Percentiles rank a stretch among this genome's conserved stretches.
These are phyloP conservation scores for Platorchestia sp. DNA, from an alignment of 1,140 invertebrate genomes.

Conservation along the genomic window DNA sequence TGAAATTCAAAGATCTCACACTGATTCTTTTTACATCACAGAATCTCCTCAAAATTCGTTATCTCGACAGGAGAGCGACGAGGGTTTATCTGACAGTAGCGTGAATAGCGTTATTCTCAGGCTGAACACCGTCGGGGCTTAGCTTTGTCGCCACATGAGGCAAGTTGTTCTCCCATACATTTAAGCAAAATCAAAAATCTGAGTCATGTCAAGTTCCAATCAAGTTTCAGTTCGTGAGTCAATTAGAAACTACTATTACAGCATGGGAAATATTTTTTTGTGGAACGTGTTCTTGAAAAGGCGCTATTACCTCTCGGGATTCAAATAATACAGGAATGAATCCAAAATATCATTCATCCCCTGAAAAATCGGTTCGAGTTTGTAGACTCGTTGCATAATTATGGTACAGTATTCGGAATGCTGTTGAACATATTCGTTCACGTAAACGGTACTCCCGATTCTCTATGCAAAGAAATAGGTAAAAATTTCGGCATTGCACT, in stretches of 20 bases:
- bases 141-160: not conserved
- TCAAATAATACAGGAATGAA: not conserved
- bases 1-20: conserved; percentile 20
- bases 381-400: not conserved
- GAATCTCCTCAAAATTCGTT: not conserved
- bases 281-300: not conserved
- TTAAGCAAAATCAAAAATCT: not conserved
- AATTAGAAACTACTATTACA: not conserved
- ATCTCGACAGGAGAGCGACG: conserved; percentile 10
- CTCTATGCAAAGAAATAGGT: not conserved
- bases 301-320: not conserved
- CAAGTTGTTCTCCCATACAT: not conserved
- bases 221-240: not conserved
- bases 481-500: not conserved
- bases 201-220: not conserved
- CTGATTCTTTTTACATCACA: conserved; percentile 13
- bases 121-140: conserved; percentile 1
- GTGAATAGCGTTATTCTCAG: conserved; percentile 14
- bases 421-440: not conserved
- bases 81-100: conserved; percentile 7
- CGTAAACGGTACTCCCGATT: not conserved
- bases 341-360: not conserved
- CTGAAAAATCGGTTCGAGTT: not conserved
- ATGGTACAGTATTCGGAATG: not conserved
- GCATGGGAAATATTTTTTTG: not conserved